Base-by-base conservation (phyloP, 2,888 invertebrate species). In the Hydriomena furcata region DNA sequence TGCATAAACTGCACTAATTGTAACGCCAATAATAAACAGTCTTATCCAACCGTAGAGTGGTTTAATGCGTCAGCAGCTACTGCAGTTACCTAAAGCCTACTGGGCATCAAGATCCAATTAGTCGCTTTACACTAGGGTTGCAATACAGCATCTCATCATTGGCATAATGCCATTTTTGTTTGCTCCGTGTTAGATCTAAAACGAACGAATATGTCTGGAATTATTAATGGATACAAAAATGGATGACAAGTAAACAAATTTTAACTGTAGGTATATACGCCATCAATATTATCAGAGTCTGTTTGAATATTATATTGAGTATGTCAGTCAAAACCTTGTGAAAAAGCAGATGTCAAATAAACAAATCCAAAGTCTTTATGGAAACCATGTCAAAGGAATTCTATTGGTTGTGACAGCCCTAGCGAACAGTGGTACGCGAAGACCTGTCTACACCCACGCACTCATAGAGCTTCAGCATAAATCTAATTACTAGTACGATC, bases 101-200 rank as follows among this genome's bases (percentile, higher is more conserved):
- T 65, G 61, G 60, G 57, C 58, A 55, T 60, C 58, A 35, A 68
- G 68, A 76, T 76, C 76, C 74, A 77, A 76, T 77, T 79, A 76
- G 69, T 64, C 63, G 66, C 60, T 60, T 57, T 56, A 32, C 10
- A 35, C 54, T 63, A 52, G 61, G 61, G 62, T 48, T 59, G 58
- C 17, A 17, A 17, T 17, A 4, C 17, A 17, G 17, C 17, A 17
- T 3, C 17, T 17, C 5, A 10, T 51, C 52, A 6, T 6, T 12
- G 21, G 40, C 13, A 2, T 10, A 27, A 8, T 28, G 27, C 5
- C 28, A 20, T 28, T 34, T n/a, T 17, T 17, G 17, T 17, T 17
- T 17, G 17, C 4, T 17, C 17, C 4, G 17, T 17, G 4, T 17
- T 4, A 17, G 17, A 17, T 17, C 2, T 4, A 17, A 17, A 4